Evolutionary conservation across 1,140 invertebrate genomes (phyloP), one percentile per base, ranked within the genome.

Genomic region (Coenobita brevimanus): DNA sequence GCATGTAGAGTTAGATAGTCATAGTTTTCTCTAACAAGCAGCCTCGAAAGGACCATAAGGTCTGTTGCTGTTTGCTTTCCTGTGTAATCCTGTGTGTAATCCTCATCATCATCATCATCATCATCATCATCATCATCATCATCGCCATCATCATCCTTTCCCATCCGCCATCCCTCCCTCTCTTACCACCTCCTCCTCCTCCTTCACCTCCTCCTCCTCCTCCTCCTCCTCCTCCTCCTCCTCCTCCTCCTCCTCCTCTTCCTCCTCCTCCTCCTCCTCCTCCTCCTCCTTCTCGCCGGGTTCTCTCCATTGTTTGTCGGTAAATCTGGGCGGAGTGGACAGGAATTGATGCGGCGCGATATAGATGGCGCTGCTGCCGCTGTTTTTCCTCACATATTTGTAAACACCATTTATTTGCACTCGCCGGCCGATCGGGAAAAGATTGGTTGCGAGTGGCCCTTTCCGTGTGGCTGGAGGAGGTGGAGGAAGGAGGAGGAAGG

Each of bases 351-450:
- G 82, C 67, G 62, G 82, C 71, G 67, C 82, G 71, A 85, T 85
- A 85, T 85, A 85, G 82, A 85, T 85, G 82, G 82, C 82, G 82
- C 82, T 85, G 36, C 8, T 78, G 82, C 82, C 82, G 73, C 33
- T 85, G 82, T 85, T 85, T 85, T 85, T 85, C 82, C 82, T 85
- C 82, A 76, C 73, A 78, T 85, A 85, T 85, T 85, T 85, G 82
- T 85, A 85, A 85, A 85, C 82, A 85, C 82, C 82, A 85, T 85
- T 85, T 85, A 85, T 85, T 85, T 85, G 82, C 71, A 60, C 82
- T 76, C 78, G 33, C n/a, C n/a, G n/a, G 82, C 24, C 82, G 82
- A 85, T 62, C 57, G 73, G 38, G 46, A 43, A 41, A 81, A 30
- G 17, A 78, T 57, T 57, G 54, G 78, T 38, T 71, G n/a, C n/a